These are phyloP conservation scores for Lobophora halterata DNA, from an alignment of 2,888 invertebrate genomes.

Conservation along the genomic window DNA sequence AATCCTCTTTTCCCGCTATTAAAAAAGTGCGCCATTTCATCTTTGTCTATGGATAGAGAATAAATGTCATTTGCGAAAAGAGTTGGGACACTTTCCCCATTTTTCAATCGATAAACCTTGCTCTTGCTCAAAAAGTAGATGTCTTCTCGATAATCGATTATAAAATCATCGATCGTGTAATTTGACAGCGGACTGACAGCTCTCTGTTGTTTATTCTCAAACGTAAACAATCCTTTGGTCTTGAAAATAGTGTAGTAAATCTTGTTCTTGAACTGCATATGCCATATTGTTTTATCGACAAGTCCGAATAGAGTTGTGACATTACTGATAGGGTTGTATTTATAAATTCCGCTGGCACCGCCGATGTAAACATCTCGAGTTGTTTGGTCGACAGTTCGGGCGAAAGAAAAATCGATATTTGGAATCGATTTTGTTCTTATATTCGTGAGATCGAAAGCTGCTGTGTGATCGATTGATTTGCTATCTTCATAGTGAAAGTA, in stretches of 20 bases:
- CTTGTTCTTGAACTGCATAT: conserved; percentile 53
- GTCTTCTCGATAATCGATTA: conserved; percentile 53
- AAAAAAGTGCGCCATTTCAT: conserved; percentile 51
- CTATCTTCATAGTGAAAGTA: conserved; percentile 57
- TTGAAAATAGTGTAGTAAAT: conserved; percentile 52
- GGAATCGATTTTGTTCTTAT: conserved; percentile 44
- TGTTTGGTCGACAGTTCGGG: conserved; percentile 51
- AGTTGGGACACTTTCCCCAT: conserved; percentile 40
- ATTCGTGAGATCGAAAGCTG: conserved; percentile 51
- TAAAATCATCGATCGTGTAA: conserved; percentile 58
- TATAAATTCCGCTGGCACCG: conserved; percentile 51
- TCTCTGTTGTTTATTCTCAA: conserved; percentile 43
- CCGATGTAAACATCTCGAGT: conserved; percentile 55
- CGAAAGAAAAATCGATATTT: conserved; percentile 54
- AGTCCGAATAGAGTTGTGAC: conserved; percentile 41
- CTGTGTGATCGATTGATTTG: conserved; percentile 46
- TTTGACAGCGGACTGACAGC: conserved; percentile 41
- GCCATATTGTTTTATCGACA: conserved; percentile 55
- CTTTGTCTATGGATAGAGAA: conserved; percentile 50
- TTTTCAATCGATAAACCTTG: conserved; percentile 48
- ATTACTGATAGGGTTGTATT: conserved; percentile 45
- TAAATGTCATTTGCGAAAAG: conserved; percentile 51
- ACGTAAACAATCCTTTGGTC: conserved; percentile 47
- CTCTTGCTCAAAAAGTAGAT: conserved; percentile 56
- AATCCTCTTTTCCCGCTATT: conserved; percentile 50